Conservation (phyloP, 2,797 vertebrate species). For the Sebastes vulpes region DNA sequence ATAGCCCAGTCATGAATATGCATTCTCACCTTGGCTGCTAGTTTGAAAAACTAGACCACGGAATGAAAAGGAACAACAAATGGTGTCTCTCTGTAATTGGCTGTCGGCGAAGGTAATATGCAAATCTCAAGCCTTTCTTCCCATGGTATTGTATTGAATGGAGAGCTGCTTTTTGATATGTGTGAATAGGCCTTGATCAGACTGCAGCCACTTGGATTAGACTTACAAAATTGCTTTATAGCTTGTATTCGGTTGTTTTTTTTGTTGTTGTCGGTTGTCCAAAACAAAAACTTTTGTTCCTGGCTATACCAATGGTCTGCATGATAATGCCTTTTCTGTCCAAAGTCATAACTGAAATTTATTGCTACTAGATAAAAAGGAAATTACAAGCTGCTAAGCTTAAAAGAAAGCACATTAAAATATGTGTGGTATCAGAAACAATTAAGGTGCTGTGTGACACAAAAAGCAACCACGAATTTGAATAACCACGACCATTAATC, state of each 20-base stretch:
- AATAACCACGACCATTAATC: conserved; percentile 62
- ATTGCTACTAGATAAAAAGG: not conserved
- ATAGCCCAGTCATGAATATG: conserved; percentile 78
- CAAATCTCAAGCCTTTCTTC: conserved; percentile 61
- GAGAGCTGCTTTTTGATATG: conserved; percentile 56
- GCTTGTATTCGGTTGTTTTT: not conserved
- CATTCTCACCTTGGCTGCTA: conserved; percentile 67
- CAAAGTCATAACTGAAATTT: not conserved
- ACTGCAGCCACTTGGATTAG: conserved; percentile 38
- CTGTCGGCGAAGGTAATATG: conserved; percentile 70
- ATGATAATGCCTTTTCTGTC: not conserved
- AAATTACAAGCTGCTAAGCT: conserved; percentile 5
- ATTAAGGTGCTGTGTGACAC: conserved; percentile 41
- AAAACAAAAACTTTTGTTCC: conserved; percentile 19
- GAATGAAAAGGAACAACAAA: conserved; percentile 74
- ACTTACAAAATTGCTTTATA: conserved; percentile 12
- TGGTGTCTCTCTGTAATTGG: conserved; percentile 66
- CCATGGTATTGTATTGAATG: conserved; percentile 42
- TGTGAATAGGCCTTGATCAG: conserved; percentile 59
- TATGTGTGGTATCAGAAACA: conserved; percentile 44
- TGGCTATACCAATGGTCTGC: not conserved
- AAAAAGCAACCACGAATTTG: conserved; percentile 43
- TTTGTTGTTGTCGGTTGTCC: not conserved
- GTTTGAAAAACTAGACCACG: conserved; percentile 63
- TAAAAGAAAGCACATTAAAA: conserved; percentile 25